A percentile compares a stretch with the other conserved stretches of the same genome.
These are phyloP conservation scores for Corythornis vintsioides DNA, from an alignment of 2,113 vertebrate species.

Conservation along the genomic window DNA sequence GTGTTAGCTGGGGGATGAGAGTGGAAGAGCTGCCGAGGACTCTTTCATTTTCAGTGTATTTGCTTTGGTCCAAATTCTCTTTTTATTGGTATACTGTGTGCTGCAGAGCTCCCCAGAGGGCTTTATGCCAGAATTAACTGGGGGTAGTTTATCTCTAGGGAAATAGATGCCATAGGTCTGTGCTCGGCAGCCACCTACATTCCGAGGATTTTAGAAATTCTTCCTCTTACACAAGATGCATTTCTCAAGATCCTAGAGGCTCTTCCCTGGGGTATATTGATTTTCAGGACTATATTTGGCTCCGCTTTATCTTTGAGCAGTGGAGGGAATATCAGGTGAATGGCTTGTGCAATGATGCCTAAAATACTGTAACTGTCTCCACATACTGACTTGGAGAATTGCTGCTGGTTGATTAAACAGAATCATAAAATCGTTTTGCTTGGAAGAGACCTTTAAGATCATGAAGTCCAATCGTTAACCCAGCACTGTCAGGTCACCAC, in stretches of 20 bases:
- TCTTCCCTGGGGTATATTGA: background rate
- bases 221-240: fast-evolving
- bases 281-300: constrained; percentile 40
- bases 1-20: background rate
- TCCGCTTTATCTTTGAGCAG: background rate
- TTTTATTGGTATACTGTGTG: background rate
- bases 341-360: background rate
- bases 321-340: background rate
- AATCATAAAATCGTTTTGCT: background rate
- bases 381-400: background rate
- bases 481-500: background rate
- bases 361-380: background rate
- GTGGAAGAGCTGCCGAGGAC: background rate
- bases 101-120: background rate
- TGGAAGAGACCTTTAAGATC: background rate
- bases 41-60: fast-evolving
- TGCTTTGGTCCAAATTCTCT: background rate
- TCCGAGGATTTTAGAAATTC: background rate
- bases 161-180: background rate
- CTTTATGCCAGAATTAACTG: background rate
- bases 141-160: background rate
- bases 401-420: background rate
- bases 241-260: background rate
- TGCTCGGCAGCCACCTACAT: background rate
- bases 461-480: background rate